Conservation (phyloP, 2,113 vertebrate genomes). For the Ramphastos sulfuratus region DNA sequence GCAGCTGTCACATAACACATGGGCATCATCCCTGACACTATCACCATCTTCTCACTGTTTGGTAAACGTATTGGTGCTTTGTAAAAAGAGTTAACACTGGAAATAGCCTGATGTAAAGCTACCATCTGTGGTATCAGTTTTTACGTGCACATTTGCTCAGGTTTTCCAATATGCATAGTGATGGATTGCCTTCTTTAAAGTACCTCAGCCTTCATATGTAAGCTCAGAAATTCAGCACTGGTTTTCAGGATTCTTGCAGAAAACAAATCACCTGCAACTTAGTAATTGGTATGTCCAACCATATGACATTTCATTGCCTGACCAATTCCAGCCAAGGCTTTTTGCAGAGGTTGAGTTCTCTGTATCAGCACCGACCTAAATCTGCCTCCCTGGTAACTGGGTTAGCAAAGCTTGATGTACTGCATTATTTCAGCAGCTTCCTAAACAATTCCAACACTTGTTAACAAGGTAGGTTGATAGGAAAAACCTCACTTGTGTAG, state of each 20-base stretch:
- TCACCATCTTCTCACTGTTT: not conserved
- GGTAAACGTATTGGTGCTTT: not conserved
- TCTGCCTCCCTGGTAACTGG: not conserved
- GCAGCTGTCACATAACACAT: not conserved
- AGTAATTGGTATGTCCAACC: not conserved
- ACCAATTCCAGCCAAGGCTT: not conserved
- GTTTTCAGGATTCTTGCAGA: not conserved
- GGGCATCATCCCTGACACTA: not conserved
- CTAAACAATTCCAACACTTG: not conserved
- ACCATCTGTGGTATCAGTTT: not conserved
- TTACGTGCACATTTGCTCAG: rapidly evolving
- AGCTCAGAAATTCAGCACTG: not conserved
- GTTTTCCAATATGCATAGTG: not conserved
- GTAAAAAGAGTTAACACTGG: not conserved
- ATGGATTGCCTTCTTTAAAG: not conserved
- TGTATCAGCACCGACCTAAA: not conserved
- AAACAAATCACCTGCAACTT: not conserved
- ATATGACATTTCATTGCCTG: not conserved
- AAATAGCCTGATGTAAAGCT: not conserved
- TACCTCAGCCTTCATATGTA: not conserved
- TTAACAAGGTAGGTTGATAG: rapidly evolving
- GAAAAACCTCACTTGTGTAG: not conserved
- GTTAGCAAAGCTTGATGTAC: not conserved
- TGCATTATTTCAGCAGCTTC: not conserved
- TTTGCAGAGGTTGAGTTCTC: not conserved